Evolutionary conservation across 2,888 invertebrate species (phyloP), one percentile per base, ranked within the genome.

Genomic region (Polietes domitor): DNA sequence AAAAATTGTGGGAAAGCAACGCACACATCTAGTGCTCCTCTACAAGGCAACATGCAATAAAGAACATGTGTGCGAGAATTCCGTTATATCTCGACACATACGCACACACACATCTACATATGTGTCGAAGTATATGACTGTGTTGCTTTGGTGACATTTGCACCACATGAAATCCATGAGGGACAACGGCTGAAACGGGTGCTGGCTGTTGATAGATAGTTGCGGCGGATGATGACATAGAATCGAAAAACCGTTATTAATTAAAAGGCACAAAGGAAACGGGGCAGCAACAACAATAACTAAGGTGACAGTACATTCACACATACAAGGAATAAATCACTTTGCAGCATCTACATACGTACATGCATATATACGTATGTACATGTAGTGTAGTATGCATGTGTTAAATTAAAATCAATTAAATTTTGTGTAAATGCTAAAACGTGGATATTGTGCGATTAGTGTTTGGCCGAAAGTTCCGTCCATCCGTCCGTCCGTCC

Each of bases 221-320:
- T 15, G 53, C 21, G 15, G 15, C 47, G 41, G 74, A 75, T 72
- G 55, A 65, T 77, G 77, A 77, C 73, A 78, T 77, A 74, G 63
- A 82, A 71, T 82, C 21, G 53, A 53, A 78, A 65, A 37, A 63
- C 72, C 76, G 78, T 76, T 76, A 75, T 76, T 78, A 74, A 70
- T 61, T 63, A 75, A 65, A 37, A 17, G 24, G 28, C 28, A 61
- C 28, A 61, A 63, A 26, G 37, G 28, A 78, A 32, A 28, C 50
- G 37, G n/a, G n/a, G n/a, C 43, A 41, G 19, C n/a, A 28, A 53
- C 43, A 65, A 68, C 65, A 71, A 28, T n/a, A 15, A 28, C 19
- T 5, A 19, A 50, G 19, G 32, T 74, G 37, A 41, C 58, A 53
- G 6, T 50, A n/a, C 37, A 71, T 50, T 26, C 41, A 50, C 9